Conservation (phyloP, 2,888 invertebrate genomes). For the Drosophila anomalata region DNA sequence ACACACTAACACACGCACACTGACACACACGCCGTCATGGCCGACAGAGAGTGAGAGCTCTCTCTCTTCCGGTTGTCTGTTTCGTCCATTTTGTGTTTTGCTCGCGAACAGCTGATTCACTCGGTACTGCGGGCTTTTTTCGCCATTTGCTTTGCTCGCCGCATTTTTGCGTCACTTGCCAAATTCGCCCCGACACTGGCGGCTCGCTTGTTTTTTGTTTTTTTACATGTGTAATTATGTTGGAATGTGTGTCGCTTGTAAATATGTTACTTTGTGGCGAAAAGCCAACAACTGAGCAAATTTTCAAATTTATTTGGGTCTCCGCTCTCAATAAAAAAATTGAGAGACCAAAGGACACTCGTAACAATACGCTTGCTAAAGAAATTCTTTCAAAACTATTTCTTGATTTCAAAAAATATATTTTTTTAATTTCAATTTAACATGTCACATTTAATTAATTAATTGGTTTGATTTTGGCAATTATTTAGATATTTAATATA, state of each 20-base stretch:
- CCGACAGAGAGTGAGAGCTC: slow-evolving; percentile 10
- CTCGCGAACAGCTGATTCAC: slow-evolving; percentile 57
- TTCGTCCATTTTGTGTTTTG: slow-evolving; percentile 47
- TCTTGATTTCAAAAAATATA: background rate
- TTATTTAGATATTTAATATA: too few species aligned
- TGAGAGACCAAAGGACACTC: background rate
- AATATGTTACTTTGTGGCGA: slow-evolving; percentile 29
- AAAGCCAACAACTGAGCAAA: slow-evolving; percentile 19
- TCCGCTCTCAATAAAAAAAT: background rate
- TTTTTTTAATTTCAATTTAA: background rate
- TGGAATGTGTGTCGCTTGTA: slow-evolving; percentile 22
- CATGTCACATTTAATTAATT: background rate
- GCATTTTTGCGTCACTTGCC: slow-evolving; percentile 48
- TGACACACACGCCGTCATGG: slow-evolving; percentile 1
- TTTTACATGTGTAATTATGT: slow-evolving; percentile 33
- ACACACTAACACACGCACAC: background rate
- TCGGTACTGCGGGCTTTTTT: slow-evolving; percentile 41
- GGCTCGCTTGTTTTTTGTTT: slow-evolving; percentile 11
- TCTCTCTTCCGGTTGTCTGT: slow-evolving; percentile 5
- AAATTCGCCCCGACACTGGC: slow-evolving; percentile 24
- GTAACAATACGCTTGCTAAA: background rate
- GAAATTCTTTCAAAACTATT: background rate
- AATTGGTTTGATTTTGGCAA: background rate
- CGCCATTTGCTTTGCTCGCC: slow-evolving; percentile 24
- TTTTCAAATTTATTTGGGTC: slow-evolving; percentile 9